Base-by-base conservation (phyloP, 2,113 vertebrate species). In the Tetrax tetrax region DNA sequence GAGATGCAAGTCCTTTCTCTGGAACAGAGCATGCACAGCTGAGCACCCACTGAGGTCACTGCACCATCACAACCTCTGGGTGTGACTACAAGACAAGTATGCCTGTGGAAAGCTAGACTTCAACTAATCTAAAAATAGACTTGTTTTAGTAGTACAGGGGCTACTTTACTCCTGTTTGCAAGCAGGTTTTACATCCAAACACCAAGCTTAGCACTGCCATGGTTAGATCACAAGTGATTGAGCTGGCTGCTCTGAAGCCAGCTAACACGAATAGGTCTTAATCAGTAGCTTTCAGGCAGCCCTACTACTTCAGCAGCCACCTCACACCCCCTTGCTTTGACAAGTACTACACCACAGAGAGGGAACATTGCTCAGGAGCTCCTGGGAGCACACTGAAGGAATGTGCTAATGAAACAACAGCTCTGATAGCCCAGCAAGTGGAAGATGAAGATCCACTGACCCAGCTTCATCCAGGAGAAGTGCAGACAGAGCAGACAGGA, bases 61-160 rank as follows among this genome's bases (percentile, higher is more conserved):
- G 14, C 37, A 47, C 27, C 0, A 0, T 14, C 4, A 1, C 6
- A 12, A 29, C 21, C 43, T 50, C 31, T 2, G 1, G 37, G 20
- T 6, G 10, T 1, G 1, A 20, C 25, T 41, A 89, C 7, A 31
- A 54, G 28, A 77, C 47, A 72, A 29, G 21, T 25, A 54, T 7
- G 11, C 10, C 48, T 87, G 35, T 64, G 21, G 28, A 82, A 93
- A 93, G 23, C 43, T 29, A 65, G 33, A 54, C 28, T 69, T 61
- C 20, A 50, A 43, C 13, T 76, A 37, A 74, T 50, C 59, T 69
- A 75, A 75, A 35, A 91, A 51, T 19, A 93, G 43, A 43, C 22
- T 59, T 74, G 50, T 53, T 89, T 47, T 19, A 87, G 51, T 45
- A 87, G 61, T 0, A 0, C 24, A 4, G 13, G 41, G 43, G 33